These are phyloP conservation scores for Camptogramma bilineatum DNA, from an alignment of 2,888 invertebrate genomes.

Conservation along the genomic window DNA sequence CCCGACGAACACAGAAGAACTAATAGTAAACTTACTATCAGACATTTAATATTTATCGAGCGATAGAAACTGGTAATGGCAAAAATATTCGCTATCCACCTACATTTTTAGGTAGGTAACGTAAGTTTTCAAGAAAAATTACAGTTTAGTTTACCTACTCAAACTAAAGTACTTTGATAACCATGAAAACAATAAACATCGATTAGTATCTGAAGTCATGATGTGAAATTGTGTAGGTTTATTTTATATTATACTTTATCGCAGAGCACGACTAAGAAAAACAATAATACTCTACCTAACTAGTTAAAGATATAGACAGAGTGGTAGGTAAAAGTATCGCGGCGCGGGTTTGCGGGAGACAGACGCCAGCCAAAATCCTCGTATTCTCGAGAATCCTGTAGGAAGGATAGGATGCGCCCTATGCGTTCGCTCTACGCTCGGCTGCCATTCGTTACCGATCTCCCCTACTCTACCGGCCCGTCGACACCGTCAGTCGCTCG, in stretches of 20 bases:
- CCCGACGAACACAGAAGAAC: constrained; percentile 20
- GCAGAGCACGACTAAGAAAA: neutral
- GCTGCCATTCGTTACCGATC: constrained; percentile 64
- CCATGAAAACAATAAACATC: neutral
- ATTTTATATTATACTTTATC: neutral
- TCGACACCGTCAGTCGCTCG: constrained; percentile 75
- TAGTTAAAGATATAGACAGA: constrained; percentile 6
- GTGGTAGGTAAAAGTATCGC: constrained; percentile 47
- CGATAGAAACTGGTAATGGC: neutral
- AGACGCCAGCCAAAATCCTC: constrained; percentile 51
- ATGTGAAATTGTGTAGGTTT: neutral
- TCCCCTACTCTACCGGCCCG: constrained; percentile 59
- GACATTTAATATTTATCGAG: constrained; percentile 32
- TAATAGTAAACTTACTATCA: constrained; percentile 4
- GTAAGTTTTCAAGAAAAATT: too few relatives aligned
- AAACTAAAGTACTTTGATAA: neutral
- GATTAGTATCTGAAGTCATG: neutral
- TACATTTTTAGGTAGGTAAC: neutral
- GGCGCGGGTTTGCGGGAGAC: constrained; percentile 54
- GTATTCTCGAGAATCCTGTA: constrained; percentile 26
- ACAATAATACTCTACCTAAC: neutral
- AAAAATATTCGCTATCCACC: too few relatives aligned
- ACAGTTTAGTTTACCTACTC: neutral
- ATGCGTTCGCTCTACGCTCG: constrained; percentile 64
- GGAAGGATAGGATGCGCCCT: constrained; percentile 59